A percentile compares a stretch with the other conserved stretches of the same genome.
These are phyloP conservation scores for Microctenopoma lineatum DNA, from an alignment of 2,797 vertebrate genomes.

Conservation along the genomic window DNA sequence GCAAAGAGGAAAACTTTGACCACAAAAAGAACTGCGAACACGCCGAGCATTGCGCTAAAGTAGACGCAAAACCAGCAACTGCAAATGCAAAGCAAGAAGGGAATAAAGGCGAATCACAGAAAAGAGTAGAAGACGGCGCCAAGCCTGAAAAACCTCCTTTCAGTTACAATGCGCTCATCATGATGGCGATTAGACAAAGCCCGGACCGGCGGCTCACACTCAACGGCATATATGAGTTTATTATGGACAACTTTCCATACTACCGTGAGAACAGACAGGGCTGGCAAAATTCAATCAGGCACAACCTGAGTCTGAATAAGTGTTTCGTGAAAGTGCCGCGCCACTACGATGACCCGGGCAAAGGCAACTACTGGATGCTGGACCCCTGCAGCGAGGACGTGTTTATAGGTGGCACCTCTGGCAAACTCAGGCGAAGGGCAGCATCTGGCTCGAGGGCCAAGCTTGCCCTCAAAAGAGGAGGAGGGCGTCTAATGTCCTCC, in stretches of 20 bases:
- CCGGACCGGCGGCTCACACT: slow-evolving; percentile 82
- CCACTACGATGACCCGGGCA: slow-evolving; percentile 86
- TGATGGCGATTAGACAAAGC: slow-evolving; percentile 88
- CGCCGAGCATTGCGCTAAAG: slow-evolving; percentile 10
- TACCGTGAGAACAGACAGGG: slow-evolving; percentile 85
- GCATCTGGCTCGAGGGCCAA: slow-evolving; percentile 68
- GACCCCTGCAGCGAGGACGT: slow-evolving; percentile 87
- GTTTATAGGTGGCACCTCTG: slow-evolving; percentile 84
- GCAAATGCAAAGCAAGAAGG: slow-evolving; percentile 26
- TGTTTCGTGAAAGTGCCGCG: slow-evolving; percentile 87
- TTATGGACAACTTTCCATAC: slow-evolving; percentile 85
- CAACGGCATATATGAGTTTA: slow-evolving; percentile 87
- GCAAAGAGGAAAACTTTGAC: slow-evolving; percentile 38
- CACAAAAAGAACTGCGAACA: slow-evolving; percentile 23
- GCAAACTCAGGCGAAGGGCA: slow-evolving; percentile 82
- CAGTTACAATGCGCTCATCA: slow-evolving; percentile 88
- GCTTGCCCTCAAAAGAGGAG: slow-evolving; percentile 73
- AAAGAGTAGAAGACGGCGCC: slow-evolving; percentile 43
- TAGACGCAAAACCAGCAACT: slow-evolving; percentile 7
- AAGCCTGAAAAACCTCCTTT: slow-evolving; percentile 84
- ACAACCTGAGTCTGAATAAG: slow-evolving; percentile 88
- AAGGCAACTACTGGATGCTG: slow-evolving; percentile 88
- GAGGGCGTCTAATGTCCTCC: slow-evolving; percentile 63
- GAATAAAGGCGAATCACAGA: slow-evolving; percentile 34
- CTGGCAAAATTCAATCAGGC: slow-evolving; percentile 88